Evolutionary conservation across 2,888 invertebrate species (phyloP), one percentile per base, ranked within the genome.

Genomic region (Barypeithes pellucidus): DNA sequence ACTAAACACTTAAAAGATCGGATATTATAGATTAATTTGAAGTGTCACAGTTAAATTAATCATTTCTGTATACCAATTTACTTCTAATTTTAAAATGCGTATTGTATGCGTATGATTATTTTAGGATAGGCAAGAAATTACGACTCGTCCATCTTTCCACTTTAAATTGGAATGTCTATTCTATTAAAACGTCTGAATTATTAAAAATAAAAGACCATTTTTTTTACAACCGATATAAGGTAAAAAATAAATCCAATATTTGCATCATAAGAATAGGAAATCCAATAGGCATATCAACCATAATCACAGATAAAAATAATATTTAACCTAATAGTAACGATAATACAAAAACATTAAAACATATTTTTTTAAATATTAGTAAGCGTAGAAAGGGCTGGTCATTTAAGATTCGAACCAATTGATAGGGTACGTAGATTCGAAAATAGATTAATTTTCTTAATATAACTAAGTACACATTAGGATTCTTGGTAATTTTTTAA

Each of bases 291-390:
- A 72, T 24, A 63, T 33, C 29, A 20, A 43, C 36, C 61, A 52
- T 22, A 73, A 73, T 73, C 73, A 73, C 73, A 73, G 73, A 73
- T 70, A 69, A 69, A 72, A 73, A 72, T 67, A 67, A 63, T 71
- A 67, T 41, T 61, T 73, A 45, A 61, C 50, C 65, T 61, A 69
- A 39, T 65, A 69, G 52, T 69, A 68, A 69, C 59, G 24, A 47
- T 22, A 63, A 45, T 59, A 69, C 47, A 57, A 68, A 73, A 62
- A 68, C 68, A 36, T 59, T 29, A 45, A 67, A 33, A 67, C 41
- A 8, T n/a, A 2, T 14, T 52, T 62, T 57, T 67, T 57, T 63
- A 67, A 72, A 67, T 67, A 73, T 62, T 73, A 69, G 73, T 73
- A 73, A 73, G 73, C 73, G 73, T 73, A 73, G 43, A 5, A 68